Evolutionary conservation across 23 tunicate species (phyloP).

Genomic region (Styela plicata): DNA sequence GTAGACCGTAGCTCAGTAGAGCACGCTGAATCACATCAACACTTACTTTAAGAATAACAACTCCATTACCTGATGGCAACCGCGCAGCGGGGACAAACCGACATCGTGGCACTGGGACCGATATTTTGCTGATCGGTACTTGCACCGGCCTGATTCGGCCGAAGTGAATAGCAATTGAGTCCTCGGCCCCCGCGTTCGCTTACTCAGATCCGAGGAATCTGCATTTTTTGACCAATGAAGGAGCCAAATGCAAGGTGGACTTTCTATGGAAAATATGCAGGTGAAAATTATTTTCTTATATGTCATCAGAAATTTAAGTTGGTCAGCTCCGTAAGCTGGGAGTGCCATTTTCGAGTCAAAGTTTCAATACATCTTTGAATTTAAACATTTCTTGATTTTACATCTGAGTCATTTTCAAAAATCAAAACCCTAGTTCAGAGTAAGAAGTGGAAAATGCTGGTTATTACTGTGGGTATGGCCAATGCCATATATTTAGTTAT

Average conservation of each 20-base stretch:
- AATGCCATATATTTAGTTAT: too few relatives aligned
- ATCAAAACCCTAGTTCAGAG: too few relatives aligned
- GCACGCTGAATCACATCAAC: constrained; percentile 66
- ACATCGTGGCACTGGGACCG: constrained; percentile 29
- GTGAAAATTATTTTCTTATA: too few relatives aligned
- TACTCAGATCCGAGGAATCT: constrained; percentile 17
- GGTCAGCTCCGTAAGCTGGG: too few relatives aligned
- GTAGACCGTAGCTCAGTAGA: constrained; percentile 74
- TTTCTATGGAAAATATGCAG: constrained; percentile 72
- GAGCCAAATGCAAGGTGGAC: constrained; percentile 51
- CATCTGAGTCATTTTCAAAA: too few relatives aligned
- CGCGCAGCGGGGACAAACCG: constrained; percentile 48
- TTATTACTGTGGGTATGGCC: too few relatives aligned
- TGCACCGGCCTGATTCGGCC: background rate
- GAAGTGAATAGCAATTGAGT: constrained; percentile 7
- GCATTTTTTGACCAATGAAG: constrained; percentile 54
- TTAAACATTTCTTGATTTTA: too few relatives aligned
- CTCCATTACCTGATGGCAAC: constrained; percentile 75
- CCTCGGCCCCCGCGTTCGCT: background rate
- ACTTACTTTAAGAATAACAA: constrained; percentile 66
- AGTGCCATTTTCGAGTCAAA: too few relatives aligned
- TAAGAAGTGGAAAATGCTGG: too few relatives aligned
- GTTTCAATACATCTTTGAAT: too few relatives aligned
- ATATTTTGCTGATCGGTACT: constrained; percentile 24
- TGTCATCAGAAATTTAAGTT: too few relatives aligned